Evolutionary conservation across 2,113 vertebrate genomes (phyloP).

Genomic region (Pangasianodon gigas): DNA sequence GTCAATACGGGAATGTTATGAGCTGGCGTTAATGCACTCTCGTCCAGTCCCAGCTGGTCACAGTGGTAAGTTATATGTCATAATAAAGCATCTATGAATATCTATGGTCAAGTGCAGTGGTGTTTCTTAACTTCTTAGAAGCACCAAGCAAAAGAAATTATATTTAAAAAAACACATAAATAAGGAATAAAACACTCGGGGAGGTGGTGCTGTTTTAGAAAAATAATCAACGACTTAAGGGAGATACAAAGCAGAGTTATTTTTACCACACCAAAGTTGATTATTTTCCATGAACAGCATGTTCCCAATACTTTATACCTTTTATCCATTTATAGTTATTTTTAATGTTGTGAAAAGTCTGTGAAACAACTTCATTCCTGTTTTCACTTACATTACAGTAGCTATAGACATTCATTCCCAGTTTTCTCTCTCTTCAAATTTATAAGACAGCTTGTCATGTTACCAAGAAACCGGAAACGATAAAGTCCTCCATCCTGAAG

Average conservation of each 20-base stretch:
- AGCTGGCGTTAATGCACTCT: constrained; percentile 41
- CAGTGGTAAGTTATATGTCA: constrained; percentile 29
- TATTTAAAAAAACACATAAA: neutral
- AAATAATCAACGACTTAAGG: neutral
- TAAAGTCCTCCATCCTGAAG: neutral
- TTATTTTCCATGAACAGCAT: neutral
- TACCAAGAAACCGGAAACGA: neutral
- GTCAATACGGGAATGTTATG: constrained; percentile 32
- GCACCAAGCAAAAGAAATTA: neutral
- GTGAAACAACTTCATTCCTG: neutral
- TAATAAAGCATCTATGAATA: constrained; percentile 7
- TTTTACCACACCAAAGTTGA: neutral
- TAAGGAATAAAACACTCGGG: neutral
- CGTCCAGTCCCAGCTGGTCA: constrained; percentile 19
- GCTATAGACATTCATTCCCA: neutral
- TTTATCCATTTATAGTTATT: neutral
- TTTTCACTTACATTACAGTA: neutral
- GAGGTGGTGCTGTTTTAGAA: neutral
- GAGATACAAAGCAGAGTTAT: neutral
- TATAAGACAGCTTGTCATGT: neutral
- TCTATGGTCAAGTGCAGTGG: neutral
- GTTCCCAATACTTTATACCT: neutral
- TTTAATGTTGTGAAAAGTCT: neutral
- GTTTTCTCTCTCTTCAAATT: neutral
- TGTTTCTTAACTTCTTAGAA: neutral